Conservation (phyloP, 2,797 vertebrate genomes). For the Notamacropus eugenii region DNA sequence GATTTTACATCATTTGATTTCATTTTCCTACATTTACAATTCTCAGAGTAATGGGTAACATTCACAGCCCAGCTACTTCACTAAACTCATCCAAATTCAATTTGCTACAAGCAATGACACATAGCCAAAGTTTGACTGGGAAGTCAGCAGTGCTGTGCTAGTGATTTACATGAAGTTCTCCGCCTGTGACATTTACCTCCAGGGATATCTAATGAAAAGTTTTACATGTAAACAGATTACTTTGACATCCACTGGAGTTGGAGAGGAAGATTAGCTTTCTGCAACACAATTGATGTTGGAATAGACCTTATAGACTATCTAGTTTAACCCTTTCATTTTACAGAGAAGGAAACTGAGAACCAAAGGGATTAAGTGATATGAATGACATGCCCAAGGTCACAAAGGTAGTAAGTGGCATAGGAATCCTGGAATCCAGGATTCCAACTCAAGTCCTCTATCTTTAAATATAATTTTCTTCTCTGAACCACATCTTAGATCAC, state of each 20-base stretch:
- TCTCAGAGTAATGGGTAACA: conserved; percentile 70
- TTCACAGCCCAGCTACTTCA: conserved; percentile 76
- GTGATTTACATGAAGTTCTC: conserved; percentile 15
- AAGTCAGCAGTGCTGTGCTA: conserved; percentile 59
- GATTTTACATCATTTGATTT: conserved; percentile 76
- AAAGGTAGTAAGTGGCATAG: background rate
- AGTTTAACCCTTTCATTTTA: background rate
- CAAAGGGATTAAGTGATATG: background rate
- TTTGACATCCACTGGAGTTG: conserved; percentile 47
- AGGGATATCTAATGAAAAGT: conserved; percentile 55
- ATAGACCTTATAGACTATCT: background rate
- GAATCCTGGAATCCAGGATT: background rate
- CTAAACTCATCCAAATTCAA: conserved; percentile 77
- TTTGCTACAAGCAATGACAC: conserved; percentile 64
- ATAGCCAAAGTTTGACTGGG: conserved; percentile 48
- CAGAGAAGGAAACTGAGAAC: background rate
- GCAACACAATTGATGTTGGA: background rate
- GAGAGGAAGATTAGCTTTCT: conserved; percentile 41
- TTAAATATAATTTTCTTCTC: background rate
- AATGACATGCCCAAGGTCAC: background rate
- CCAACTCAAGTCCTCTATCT: background rate
- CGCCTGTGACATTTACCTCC: conserved; percentile 63
- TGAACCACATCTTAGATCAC: conserved; percentile 23
- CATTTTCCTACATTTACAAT: conserved; percentile 75
- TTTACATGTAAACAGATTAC: conserved; percentile 60